These are phyloP conservation scores for Magallana nippona DNA, from an alignment of 2,888 invertebrate genomes.

Conservation along the genomic window DNA sequence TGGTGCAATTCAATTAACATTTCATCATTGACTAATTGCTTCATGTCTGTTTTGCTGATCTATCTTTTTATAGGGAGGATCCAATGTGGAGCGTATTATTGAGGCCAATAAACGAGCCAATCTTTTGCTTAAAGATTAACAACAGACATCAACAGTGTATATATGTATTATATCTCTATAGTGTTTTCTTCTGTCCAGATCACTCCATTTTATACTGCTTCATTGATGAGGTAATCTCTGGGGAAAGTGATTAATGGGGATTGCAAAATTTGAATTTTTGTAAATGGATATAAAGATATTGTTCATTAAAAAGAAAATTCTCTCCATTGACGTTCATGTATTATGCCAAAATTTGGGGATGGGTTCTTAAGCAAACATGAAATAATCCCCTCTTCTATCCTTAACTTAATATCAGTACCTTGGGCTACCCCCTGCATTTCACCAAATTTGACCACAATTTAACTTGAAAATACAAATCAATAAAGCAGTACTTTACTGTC, in stretches of 20 bases:
- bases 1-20: no score
- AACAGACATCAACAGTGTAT: not conserved
- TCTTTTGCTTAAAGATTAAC: conserved; percentile 89
- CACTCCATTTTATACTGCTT: not conserved
- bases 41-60: conserved; percentile 14
- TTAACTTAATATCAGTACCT: no score
- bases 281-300: no score
- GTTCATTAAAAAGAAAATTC: no score
- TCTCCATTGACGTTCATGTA: no score
- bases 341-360: no score
- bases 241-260: no score
- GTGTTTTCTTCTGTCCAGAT: not conserved
- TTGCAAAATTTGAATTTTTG: no score
- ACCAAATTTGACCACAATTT: not conserved
- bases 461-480: not conserved
- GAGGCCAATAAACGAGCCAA: conserved; percentile 98
- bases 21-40: no score
- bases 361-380: no score
- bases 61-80: conserved; percentile 79
- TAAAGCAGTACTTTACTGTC: not conserved
- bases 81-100: conserved; percentile 97
- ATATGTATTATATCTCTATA: not conserved
- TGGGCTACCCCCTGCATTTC: no score
- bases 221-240: not conserved
- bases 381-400: no score